phyloP scores from a whole-genome alignment of 2,797 vertebrate species.

The Acanthornis magna region DNA sequence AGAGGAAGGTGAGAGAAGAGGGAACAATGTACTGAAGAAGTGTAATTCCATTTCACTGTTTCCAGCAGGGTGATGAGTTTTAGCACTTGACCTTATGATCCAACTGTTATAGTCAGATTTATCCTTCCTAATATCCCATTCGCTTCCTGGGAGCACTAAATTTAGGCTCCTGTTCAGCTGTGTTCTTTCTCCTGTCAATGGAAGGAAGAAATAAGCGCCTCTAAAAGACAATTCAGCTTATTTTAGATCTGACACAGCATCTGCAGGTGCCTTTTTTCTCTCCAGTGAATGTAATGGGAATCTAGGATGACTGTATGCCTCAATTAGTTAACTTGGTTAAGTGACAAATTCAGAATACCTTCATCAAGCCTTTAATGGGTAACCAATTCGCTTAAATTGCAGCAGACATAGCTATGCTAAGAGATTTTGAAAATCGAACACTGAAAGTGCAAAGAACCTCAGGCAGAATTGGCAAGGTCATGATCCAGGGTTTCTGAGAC shows the following conservation, averaged over 20 bases:
- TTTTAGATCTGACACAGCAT: constrained; percentile 57
- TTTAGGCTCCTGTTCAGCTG: constrained; percentile 36
- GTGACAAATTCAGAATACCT: neutral
- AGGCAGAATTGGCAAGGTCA: neutral
- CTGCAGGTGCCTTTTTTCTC: constrained; percentile 14
- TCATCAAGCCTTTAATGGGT: neutral
- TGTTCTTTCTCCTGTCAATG: constrained; percentile 45
- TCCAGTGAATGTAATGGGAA: neutral
- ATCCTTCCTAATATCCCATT: constrained; percentile 52
- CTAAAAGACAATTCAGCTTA: constrained; percentile 59
- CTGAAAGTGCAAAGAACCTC: neutral
- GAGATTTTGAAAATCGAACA: neutral
- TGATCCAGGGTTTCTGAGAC: neutral
- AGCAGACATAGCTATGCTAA: neutral
- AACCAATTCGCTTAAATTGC: neutral
- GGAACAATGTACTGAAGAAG: neutral
- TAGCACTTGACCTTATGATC: constrained; percentile 49
- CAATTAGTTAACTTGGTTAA: neutral
- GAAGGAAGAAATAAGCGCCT: constrained; percentile 48
- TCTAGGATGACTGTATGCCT: neutral
- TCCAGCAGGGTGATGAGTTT: constrained; percentile 34
- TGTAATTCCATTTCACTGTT: constrained; percentile 37
- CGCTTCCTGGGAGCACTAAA: constrained; percentile 46
- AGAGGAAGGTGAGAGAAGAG: neutral
- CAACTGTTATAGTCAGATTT: constrained; percentile 37